phyloP scores from a whole-genome alignment of 2,113 vertebrate genomes.

The Zingel zingel region DNA sequence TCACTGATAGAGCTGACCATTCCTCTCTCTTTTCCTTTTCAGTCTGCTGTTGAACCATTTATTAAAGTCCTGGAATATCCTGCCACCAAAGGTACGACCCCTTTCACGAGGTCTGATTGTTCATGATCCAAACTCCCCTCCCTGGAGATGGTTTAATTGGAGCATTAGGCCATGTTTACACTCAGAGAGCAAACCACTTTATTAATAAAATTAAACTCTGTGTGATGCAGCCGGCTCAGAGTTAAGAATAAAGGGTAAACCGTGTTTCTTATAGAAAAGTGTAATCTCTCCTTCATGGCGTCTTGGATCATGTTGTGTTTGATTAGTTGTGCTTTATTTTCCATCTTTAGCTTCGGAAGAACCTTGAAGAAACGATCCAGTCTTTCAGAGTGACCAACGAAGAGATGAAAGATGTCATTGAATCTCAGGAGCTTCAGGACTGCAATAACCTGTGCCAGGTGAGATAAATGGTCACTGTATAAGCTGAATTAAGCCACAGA shows the following conservation, averaged over 20 bases:
- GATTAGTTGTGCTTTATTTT: not conserved
- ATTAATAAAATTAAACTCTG: no score
- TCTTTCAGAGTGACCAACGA: conserved; percentile 93
- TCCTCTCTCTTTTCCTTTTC: not conserved
- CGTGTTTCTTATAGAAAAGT: no score
- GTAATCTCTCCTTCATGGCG: no score
- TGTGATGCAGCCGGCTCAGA: no score
- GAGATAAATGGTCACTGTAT: conserved; percentile 5
- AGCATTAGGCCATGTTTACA: not conserved
- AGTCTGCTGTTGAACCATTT: conserved; percentile 93
- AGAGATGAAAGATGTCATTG: conserved; percentile 82
- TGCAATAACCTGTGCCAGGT: conserved; percentile 91
- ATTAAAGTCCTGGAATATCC: conserved; percentile 86
- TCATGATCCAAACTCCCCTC: not conserved
- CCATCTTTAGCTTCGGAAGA: conserved; percentile 85
- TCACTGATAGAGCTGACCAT: not conserved
- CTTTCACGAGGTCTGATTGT: not conserved
- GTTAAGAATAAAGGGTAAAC: no score
- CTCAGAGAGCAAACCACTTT: not conserved
- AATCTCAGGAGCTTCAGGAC: conserved; percentile 77
- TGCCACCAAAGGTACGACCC: conserved; percentile 87
- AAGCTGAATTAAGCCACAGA: not conserved
- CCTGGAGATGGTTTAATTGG: not conserved
- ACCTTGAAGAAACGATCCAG: conserved; percentile 90
- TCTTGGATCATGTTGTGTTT: not conserved